Evolutionary conservation across 2,888 invertebrate genomes (phyloP), one percentile per base, ranked within the genome.

Genomic region (Dermolepida albohirtum): DNA sequence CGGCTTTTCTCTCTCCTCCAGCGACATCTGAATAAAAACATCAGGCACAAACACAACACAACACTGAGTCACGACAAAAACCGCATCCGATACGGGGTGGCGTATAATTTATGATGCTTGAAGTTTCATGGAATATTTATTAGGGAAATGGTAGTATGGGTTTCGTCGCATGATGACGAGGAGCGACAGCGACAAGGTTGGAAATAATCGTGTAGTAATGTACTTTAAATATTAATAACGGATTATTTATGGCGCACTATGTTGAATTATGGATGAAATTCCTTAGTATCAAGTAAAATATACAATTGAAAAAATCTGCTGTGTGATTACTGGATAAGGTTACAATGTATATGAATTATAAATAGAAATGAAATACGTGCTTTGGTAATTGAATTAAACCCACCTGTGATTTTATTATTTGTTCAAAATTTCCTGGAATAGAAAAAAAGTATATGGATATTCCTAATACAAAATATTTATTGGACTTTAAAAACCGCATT

Each of bases 41-140:
- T 47, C 14, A 47, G 17, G 17, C 14, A 47, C 8, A 17, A 43
- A 12, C 17, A 47, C 17, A 47, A 47, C 17, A 47, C 47, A 34
- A 34, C 34, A 14, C 17, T 16, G 47, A 47, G 47, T 47, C 47
- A 47, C 47, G 47, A 17, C 49, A 49, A 49, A 11, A 49, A 49
- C 22, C 17, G 49, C 22, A 17, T 49, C 16, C 49, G 22, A 49
- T 49, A n/a, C 22, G 17, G 22, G n/a, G 22, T 49, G 5, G 49
- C 49, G 49, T 49, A 16, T 49, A 49, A 49, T 49, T 49, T 49
- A 49, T 17, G 22, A 22, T 22, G 14, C 49, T 8, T 11, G 22
- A 22, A 49, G 49, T 17, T 49, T n/a, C 49, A 49, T 49, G 22
- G 17, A 49, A 49, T 49, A 49, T 49, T 49, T 49, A 49, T 49